Conservation (phyloP, 2,113 vertebrate species). For the Halichoeres trimaculatus region DNA sequence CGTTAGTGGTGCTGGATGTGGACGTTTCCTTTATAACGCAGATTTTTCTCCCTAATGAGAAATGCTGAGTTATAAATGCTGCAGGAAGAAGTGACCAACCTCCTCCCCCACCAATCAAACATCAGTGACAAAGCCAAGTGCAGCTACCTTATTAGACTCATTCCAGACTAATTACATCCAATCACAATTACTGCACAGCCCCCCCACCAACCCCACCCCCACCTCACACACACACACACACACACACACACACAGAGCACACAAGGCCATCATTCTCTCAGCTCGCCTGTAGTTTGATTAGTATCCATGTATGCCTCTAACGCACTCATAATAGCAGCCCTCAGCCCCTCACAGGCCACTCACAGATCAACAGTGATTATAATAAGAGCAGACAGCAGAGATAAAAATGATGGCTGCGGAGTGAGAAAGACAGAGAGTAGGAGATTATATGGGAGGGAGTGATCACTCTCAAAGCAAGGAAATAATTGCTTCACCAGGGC, state of each 20-base stretch:
- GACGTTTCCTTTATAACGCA: neutral
- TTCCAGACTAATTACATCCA: slow-evolving; percentile 75
- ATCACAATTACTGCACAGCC: slow-evolving; percentile 67
- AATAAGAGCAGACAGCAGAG: slow-evolving; percentile 74
- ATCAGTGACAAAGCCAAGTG: slow-evolving; percentile 57
- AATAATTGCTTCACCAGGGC: slow-evolving; percentile 75
- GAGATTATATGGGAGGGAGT: slow-evolving; percentile 68
- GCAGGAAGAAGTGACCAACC: slow-evolving; percentile 38
- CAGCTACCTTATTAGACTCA: slow-evolving; percentile 62
- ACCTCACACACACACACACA: slow-evolving; percentile 17
- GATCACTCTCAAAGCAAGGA: slow-evolving; percentile 72
- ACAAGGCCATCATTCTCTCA: slow-evolving; percentile 72
- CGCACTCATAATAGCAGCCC: slow-evolving; percentile 73
- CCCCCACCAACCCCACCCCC: slow-evolving; percentile 49
- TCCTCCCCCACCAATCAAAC: slow-evolving; percentile 49
- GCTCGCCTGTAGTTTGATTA: slow-evolving; percentile 76
- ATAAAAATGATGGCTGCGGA: slow-evolving; percentile 71
- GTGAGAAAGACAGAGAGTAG: slow-evolving; percentile 64
- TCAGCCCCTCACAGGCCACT: slow-evolving; percentile 73
- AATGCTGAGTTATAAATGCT: slow-evolving; percentile 35
- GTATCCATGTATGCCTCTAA: slow-evolving; percentile 73
- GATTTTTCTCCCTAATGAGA: neutral
- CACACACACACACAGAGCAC: slow-evolving; percentile 27
- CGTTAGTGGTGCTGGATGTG: too few species aligned
- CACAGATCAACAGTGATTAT: slow-evolving; percentile 77